A percentile compares a stretch with the other conserved stretches of the same genome.
These are phyloP conservation scores for Trichopria drosophilae DNA, from an alignment of 2,888 invertebrate species.

Conservation along the genomic window DNA sequence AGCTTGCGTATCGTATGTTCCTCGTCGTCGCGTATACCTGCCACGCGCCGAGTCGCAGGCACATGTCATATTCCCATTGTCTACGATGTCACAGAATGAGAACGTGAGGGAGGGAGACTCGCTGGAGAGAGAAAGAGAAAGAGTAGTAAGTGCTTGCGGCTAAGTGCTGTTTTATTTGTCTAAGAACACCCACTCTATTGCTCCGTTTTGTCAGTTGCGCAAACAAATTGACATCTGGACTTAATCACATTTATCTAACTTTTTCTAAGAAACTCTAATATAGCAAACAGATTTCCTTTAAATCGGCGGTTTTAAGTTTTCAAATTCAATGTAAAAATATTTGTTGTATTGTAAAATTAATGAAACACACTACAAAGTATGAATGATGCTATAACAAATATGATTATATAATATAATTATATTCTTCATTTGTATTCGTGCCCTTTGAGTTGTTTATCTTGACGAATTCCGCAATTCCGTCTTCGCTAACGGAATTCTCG, in stretches of 20 bases:
- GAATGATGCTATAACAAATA: too few relatives aligned
- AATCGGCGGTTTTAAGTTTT: too few relatives aligned
- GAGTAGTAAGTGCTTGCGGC: constrained; percentile 28
- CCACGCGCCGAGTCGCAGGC: constrained; percentile 44
- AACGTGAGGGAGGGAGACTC: constrained; percentile 13
- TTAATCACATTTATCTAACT: too few relatives aligned
- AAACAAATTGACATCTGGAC: too few relatives aligned
- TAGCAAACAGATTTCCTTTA: too few relatives aligned
- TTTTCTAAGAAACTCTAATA: too few relatives aligned
- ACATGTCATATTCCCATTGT: constrained; percentile 58
- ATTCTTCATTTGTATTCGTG: too few relatives aligned
- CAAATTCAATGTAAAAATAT: too few relatives aligned
- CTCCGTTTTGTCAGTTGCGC: constrained; percentile 40
- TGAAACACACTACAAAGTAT: too few relatives aligned
- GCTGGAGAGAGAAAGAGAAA: constrained; percentile 3
- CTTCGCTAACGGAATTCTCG: constrained; percentile 17
- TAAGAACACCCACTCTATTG: constrained; percentile 55
- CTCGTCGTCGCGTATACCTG: constrained; percentile 24
- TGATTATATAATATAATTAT: too few relatives aligned
- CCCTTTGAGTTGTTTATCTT: constrained; percentile 17
- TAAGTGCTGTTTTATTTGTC: constrained; percentile 58
- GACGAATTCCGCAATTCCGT: constrained; percentile 25
- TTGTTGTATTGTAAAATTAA: too few relatives aligned
- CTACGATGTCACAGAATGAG: constrained; percentile 51
- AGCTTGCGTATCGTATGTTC: constrained; percentile 43